These are phyloP conservation scores for Calyptommatus sinebrachiatus DNA, from an alignment of 2,113 vertebrate species.

Conservation along the genomic window DNA sequence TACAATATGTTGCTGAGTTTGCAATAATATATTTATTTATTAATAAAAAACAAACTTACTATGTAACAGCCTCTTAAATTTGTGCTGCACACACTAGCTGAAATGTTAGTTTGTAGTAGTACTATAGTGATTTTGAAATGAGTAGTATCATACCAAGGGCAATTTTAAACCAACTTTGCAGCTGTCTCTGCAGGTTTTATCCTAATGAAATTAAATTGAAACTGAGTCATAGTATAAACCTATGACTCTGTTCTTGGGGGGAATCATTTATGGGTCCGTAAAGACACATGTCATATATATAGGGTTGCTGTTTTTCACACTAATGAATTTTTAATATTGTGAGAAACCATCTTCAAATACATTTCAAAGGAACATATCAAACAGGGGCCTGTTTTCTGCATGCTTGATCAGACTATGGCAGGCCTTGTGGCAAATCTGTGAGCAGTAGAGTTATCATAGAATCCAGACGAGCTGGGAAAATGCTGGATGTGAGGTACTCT, in stretches of 20 bases:
- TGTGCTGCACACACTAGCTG: constrained; percentile 5
- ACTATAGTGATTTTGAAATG: constrained; percentile 44
- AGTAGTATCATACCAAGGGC: constrained; percentile 39
- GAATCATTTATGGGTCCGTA: constrained; percentile 41
- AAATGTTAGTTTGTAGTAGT: constrained; percentile 22
- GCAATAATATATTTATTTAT: no score
- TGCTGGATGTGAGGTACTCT: no score
- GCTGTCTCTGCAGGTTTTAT: not conserved
- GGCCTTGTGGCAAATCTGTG: no score
- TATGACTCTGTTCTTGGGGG: not conserved
- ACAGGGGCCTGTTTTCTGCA: no score
- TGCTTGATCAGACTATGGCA: no score
- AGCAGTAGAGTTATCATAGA: no score
- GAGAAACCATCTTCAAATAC: constrained; percentile 34
- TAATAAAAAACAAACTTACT: not conserved
- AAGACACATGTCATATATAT: not conserved
- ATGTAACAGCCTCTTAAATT: constrained; percentile 5
- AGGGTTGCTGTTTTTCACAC: constrained; percentile 29
- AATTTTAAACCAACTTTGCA: constrained; percentile 37
- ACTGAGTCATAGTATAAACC: constrained; percentile 23
- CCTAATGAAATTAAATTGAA: constrained; percentile 32
- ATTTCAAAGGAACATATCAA: constrained; percentile 45
- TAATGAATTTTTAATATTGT: constrained; percentile 49
- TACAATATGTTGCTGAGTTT: not conserved
- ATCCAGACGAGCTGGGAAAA: no score